Evolutionary conservation across 2,113 vertebrate species (phyloP).

Genomic region (Xiphophorus couchianus): DNA sequence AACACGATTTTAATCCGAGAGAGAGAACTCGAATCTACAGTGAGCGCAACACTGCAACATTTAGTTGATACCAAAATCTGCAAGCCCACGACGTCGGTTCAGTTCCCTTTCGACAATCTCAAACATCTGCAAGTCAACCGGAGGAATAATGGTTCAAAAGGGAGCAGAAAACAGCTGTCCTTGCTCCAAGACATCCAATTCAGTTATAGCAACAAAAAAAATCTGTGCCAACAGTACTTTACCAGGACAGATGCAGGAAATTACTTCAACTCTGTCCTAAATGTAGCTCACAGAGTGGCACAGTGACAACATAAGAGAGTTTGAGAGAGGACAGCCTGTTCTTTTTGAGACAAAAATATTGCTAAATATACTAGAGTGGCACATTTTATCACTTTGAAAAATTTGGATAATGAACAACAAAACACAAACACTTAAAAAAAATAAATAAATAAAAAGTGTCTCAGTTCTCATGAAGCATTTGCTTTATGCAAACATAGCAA

Average conservation of each 20-base stretch:
- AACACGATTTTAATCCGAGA: background rate
- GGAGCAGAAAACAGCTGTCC: constrained; percentile 40
- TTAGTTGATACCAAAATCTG: background rate
- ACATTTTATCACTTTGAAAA: constrained; percentile 8
- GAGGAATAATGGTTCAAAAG: constrained; percentile 50
- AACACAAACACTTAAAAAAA: background rate
- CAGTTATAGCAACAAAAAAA: constrained; percentile 50
- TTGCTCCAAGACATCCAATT: constrained; percentile 52
- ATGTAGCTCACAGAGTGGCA: constrained; percentile 11
- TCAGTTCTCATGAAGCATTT: too few species aligned
- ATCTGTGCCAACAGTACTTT: constrained; percentile 41
- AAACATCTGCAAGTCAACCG: constrained; percentile 11
- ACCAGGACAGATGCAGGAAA: constrained; percentile 56
- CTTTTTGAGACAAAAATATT: constrained; percentile 14
- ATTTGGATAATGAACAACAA: background rate
- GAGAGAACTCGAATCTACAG: background rate
- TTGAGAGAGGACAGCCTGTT: constrained; percentile 24
- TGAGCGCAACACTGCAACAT: background rate
- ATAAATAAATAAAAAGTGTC: too few species aligned
- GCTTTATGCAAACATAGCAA: too few species aligned
- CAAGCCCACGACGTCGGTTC: background rate
- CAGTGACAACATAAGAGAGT: constrained; percentile 12
- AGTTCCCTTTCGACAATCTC: constrained; percentile 6
- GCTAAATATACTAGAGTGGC: constrained; percentile 6
- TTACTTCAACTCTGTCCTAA: constrained; percentile 49